Evolutionary conservation across 2,888 invertebrate genomes (phyloP), one percentile per base, ranked within the genome.

Genomic region (Thysanoteuthis rhombus): DNA sequence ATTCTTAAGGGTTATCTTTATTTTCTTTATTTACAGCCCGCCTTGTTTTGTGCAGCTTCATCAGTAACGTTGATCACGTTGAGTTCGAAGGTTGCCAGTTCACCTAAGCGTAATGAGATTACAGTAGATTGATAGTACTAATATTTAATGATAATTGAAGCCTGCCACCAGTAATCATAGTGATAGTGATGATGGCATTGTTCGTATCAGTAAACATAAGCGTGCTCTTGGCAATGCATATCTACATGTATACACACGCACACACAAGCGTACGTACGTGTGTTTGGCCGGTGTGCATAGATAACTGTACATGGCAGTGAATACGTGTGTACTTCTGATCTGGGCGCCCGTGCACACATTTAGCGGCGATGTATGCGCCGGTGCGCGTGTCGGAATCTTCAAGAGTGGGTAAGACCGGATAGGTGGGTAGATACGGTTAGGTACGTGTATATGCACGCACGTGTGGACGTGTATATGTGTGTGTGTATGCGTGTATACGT

Each of bases 51-150:
- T n/a, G 19, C 75, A 16, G n/a, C 75, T 75, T 75, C 75, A 75
- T 75, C 75, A 75, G 75, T 12, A 75, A 75, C 75, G 75, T 75
- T 75, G 36, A 75, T 75, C 75, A 75, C 75, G 75, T 75, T 19
- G 75, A 36, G 75, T 75, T 75, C 75, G 75, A 36, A 75, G 75
- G n/a, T 75, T 75, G 75, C 75, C 75, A 75, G 75, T n/a, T 75
- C 75, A 75, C 75, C 75, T 75, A 75, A n/a, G n/a, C n/a, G 75
- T 75, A 75, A 75, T 75, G n/a, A 75, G 75, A 75, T 75, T 75
- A 75, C 75, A 36, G 75, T 75, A 75, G 75, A 75, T 75, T 75
- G 75, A 75, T 75, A n/a, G 75, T 75, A 75, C n/a, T 75, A 75
- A 75, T 75, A 75, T 75, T 75, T 75, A 75, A 75, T 75, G 75